phyloP scores from a whole-genome alignment of 2,888 invertebrate genomes.

The Eupithecia abbreviata region DNA sequence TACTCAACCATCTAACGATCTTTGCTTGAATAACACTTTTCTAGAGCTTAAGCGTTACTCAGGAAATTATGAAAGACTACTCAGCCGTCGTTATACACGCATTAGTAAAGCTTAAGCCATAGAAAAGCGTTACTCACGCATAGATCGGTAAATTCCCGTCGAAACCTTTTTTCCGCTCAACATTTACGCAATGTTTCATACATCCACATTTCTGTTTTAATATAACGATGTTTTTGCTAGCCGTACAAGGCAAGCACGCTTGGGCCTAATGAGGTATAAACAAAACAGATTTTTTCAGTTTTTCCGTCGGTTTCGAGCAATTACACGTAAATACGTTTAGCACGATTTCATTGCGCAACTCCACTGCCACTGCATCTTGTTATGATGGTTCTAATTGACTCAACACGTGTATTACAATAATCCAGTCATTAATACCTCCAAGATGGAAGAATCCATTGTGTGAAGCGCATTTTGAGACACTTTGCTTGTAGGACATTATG shows the following conservation, averaged over 20 bases:
- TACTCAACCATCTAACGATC: no score
- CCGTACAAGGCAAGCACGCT: conserved; percentile 51
- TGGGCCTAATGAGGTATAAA: conserved; percentile 69
- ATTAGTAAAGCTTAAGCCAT: no score
- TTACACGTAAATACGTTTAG: conserved; percentile 60
- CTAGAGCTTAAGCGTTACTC: no score
- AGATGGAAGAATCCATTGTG: not conserved
- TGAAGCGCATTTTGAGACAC: not conserved
- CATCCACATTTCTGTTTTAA: not conserved
- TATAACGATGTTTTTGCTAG: conserved; percentile 8
- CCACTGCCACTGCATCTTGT: not conserved
- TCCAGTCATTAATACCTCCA: not conserved
- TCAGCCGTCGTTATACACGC: no score
- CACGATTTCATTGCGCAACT: conserved; percentile 53
- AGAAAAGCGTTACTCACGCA: no score
- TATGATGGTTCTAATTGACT: not conserved
- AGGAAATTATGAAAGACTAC: no score
- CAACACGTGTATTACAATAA: not conserved
- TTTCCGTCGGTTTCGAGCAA: conserved; percentile 60
- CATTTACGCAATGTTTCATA: not conserved
- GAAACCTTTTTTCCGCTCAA: not conserved
- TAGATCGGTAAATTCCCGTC: not conserved
- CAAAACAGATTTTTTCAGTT: conserved; percentile 62
- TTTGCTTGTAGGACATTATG: not conserved
- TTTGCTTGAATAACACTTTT: no score